These are phyloP conservation scores for Ricordea florida DNA, from an alignment of 92 coral and sea anemone species.

Conservation along the genomic window DNA sequence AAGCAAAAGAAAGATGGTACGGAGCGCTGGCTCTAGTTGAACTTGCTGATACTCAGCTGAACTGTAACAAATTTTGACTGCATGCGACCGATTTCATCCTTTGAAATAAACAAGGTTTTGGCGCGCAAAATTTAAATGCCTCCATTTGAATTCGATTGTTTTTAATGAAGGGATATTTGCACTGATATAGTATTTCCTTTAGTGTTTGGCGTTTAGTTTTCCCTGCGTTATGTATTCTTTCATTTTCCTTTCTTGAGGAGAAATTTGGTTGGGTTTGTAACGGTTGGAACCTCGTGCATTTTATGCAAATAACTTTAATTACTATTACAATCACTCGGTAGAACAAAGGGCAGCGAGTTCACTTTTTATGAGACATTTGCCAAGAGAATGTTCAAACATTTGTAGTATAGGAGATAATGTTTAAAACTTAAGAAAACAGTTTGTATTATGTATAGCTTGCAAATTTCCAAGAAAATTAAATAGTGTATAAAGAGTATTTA, in stretches of 20 bases:
- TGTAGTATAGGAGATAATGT: no score
- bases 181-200: neutral
- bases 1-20: slow-evolving; percentile 95
- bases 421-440: no score
- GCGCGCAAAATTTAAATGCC: slow-evolving; percentile 44
- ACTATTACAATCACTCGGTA: no score
- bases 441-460: no score
- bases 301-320: neutral
- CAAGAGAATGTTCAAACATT: no score
- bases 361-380: no score
- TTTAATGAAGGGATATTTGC: neutral
- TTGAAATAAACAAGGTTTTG: slow-evolving; percentile 26
- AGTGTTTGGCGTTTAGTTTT: neutral
- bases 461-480: no score
- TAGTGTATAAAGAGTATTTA: no score
- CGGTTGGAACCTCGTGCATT: neutral
- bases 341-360: no score
- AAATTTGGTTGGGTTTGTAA: neutral
- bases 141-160: neutral
- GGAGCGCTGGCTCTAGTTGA: slow-evolving; percentile 99
- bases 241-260: neutral
- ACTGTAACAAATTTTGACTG: neutral
- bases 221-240: neutral
- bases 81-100: neutral
- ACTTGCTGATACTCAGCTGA: slow-evolving; percentile 76